Conservation (phyloP, 1,140 invertebrate species). For the Nautilus pompilius region DNA sequence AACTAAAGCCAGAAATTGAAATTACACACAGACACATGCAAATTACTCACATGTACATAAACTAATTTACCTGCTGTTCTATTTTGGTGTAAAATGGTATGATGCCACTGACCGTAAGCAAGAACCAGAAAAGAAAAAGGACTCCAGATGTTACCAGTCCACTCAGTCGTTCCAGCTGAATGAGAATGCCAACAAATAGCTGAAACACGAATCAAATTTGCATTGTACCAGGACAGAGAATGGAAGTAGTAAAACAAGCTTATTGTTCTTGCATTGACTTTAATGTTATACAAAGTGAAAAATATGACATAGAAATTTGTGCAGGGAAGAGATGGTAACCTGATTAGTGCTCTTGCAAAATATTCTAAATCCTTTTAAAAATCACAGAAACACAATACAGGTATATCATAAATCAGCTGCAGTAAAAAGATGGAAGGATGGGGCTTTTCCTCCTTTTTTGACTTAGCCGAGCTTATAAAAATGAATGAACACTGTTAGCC, state of each 20-base stretch:
- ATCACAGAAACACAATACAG: neutral
- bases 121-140: conserved; percentile 29
- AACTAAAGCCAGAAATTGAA: neutral
- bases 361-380: neutral
- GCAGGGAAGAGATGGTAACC: neutral
- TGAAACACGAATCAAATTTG: conserved; percentile 8
- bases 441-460: too few relatives aligned
- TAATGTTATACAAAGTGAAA: neutral
- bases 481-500: too few relatives aligned
- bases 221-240: too few relatives aligned
- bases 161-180: conserved; percentile 26
- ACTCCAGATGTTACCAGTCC: conserved; percentile 34
- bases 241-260: neutral
- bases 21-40: conserved; percentile 1
- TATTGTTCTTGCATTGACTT: neutral
- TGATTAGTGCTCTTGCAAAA: neutral
- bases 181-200: conserved; percentile 23
- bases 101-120: conserved; percentile 15
- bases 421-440: too few relatives aligned
- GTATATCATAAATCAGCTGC: too few relatives aligned
- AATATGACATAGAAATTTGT: neutral
- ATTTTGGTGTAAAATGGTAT: conserved; percentile 39
- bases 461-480: too few relatives aligned
- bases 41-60: conserved; percentile 6
- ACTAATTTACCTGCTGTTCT: conserved; percentile 23